Base-by-base conservation (phyloP, 64 coral and sea anemone genomes). In the Porites lutea region DNA sequence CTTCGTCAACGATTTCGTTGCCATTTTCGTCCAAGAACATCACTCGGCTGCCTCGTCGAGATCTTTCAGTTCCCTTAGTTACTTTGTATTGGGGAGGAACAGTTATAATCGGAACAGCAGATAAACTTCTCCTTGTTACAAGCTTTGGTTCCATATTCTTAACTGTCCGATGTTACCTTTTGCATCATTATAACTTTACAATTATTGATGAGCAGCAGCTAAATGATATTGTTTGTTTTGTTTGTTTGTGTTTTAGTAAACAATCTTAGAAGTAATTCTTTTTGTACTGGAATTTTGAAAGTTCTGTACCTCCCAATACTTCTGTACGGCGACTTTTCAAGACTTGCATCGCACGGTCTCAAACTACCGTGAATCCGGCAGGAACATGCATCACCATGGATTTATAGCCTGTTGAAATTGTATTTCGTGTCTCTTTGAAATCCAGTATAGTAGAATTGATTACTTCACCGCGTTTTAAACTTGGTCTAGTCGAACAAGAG, bases 11-110 rank as follows among this genome's bases (percentile, higher is more conserved):
- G 27, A 37, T 68, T 68, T 84, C 18, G n/a, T 84, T 52, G 19
- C 81, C 81, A 84, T 84, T 68, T 67, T 84, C 61, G 22, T 84
- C 63, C 19, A 84, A 20, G 8, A 68, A 48, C 6, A 68, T 67
- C 9, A 84, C 63, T 6, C 61, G 15, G 49, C 62, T 69, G 48
- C 18, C 44, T 46, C 13, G 16, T 0, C 43, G 37, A 19, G 43
- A 8, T 60, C 79, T 6, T 6, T 43, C 79, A 19, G 79, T 65
- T 65, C 43, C 16, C 59, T 69, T 68, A 18, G 5, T 11, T 14
- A 65, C 13, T 22, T 51, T 52, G 63, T 43, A 13, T 51, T 61
- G 48, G 23, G 43, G 4, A 21, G 45, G 11, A 52, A 84, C 61
- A 68, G 20, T 48, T 8, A 50, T 52, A 4, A 2, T 49, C 2